Conservation (phyloP, 2,888 invertebrate genomes). For the Apodemia hepburni region DNA sequence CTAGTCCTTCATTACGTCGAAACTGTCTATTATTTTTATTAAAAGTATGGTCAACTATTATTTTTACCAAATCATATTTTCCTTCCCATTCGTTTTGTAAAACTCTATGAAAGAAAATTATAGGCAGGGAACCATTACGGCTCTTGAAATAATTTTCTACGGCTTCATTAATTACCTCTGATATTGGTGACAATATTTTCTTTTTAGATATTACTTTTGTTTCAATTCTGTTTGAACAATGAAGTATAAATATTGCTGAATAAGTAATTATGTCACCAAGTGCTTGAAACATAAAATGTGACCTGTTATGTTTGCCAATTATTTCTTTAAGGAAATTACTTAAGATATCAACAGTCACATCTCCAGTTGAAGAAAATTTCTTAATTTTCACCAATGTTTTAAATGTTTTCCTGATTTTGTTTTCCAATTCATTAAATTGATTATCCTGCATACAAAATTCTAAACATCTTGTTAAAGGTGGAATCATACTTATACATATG, state of each 20-base stretch:
- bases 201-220: constrained; percentile 50
- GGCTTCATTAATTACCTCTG: constrained; percentile 73
- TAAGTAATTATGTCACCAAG: constrained; percentile 83
- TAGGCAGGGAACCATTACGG: constrained; percentile 82
- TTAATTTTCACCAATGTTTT: constrained; percentile 81
- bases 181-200: constrained; percentile 53
- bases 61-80: constrained; percentile 78
- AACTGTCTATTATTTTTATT: constrained; percentile 81
- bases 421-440: constrained; percentile 83
- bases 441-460: constrained; percentile 85
- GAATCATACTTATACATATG: constrained; percentile 84
- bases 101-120: constrained; percentile 82
- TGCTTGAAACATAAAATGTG: constrained; percentile 82
- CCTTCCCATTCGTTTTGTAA: constrained; percentile 84
- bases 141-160: constrained; percentile 81
- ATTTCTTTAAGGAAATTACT: constrained; percentile 77
- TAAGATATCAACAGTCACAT: constrained; percentile 75
- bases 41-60: constrained; percentile 81
- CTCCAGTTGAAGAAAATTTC: constrained; percentile 79
- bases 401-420: constrained; percentile 81
- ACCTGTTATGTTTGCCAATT: constrained; percentile 82
- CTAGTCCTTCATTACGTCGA: constrained; percentile 83
- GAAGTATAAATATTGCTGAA: constrained; percentile 82
- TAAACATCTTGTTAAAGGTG: constrained; percentile 83
- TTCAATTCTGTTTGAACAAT: constrained; percentile 78